These are phyloP conservation scores for Enteromius treurensis DNA, from an alignment of 2,797 vertebrate genomes.

Conservation along the genomic window DNA sequence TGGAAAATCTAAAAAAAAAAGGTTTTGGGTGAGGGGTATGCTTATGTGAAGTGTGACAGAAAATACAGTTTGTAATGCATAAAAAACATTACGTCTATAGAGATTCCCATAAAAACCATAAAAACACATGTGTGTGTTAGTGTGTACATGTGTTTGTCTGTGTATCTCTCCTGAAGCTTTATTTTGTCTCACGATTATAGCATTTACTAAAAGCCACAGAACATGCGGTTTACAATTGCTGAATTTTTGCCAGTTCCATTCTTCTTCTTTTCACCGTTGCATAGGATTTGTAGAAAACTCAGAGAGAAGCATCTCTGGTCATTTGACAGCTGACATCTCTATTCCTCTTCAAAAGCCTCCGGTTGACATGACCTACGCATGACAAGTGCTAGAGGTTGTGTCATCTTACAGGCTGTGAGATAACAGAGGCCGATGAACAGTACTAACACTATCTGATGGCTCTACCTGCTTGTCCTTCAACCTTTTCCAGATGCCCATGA, in stretches of 20 bases:
- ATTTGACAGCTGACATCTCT: constrained; percentile 48
- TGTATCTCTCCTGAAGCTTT: neutral
- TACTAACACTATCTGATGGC: constrained; percentile 43
- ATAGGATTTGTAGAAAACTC: neutral
- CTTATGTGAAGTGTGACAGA: neutral
- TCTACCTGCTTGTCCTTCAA: constrained; percentile 14
- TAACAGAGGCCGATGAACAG: constrained; percentile 13
- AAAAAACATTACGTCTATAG: neutral
- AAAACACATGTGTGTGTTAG: neutral
- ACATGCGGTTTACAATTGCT: neutral
- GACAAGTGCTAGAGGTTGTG: constrained; percentile 11
- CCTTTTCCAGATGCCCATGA: constrained; percentile 5
- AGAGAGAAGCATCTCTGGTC: neutral
- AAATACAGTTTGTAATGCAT: neutral
- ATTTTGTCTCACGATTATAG: neutral
- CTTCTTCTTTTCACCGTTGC: neutral
- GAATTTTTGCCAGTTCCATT: neutral
- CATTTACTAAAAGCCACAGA: neutral
- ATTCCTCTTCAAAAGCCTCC: constrained; percentile 8
- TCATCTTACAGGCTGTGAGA: constrained; percentile 12
- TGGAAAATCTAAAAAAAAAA: neutral
- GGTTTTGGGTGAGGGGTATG: neutral
- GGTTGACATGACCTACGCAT: neutral
- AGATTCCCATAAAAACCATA: neutral
- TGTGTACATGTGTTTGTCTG: neutral